These are phyloP conservation scores for Bryconaethiops microstoma DNA, from an alignment of 2,797 vertebrate species.

Conservation along the genomic window DNA sequence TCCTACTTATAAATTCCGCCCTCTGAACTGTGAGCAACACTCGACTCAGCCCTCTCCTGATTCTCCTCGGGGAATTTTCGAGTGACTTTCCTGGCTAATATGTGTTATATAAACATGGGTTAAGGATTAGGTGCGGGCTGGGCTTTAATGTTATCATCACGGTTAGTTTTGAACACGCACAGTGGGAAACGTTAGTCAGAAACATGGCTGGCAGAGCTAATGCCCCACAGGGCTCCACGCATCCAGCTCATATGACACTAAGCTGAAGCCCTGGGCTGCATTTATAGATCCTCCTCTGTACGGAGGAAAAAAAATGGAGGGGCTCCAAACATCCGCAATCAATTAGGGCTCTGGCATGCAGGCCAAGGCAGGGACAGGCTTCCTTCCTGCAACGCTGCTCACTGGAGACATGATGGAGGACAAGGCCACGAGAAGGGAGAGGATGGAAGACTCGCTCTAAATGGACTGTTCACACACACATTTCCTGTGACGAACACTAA, in stretches of 20 bases:
- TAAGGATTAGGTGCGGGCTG: not conserved
- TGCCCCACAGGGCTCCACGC: constrained; percentile 14
- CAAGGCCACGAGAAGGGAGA: constrained; percentile 25
- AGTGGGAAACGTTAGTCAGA: constrained; percentile 37
- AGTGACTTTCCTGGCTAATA: constrained; percentile 12
- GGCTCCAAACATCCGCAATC: constrained; percentile 59
- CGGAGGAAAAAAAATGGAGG: constrained; percentile 31
- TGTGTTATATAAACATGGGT: constrained; percentile 20
- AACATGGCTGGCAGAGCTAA: constrained; percentile 4
- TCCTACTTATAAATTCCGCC: constrained; percentile 8
- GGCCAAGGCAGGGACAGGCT: constrained; percentile 40
- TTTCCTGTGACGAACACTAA: not conserved
- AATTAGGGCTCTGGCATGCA: constrained; percentile 56
- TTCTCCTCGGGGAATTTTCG: not conserved
- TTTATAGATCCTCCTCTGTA: constrained; percentile 41
- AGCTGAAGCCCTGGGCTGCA: constrained; percentile 30
- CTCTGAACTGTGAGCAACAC: constrained; percentile 45
- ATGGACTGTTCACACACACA: not conserved
- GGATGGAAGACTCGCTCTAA: constrained; percentile 10
- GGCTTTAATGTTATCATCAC: constrained; percentile 19
- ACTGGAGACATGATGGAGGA: constrained; percentile 23
- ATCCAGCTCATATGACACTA: constrained; percentile 21
- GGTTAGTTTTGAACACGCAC: not conserved
- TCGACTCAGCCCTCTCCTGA: constrained; percentile 29
- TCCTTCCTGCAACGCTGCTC: constrained; percentile 53